These are phyloP conservation scores for Tapera naevia DNA, from an alignment of 2,797 vertebrate genomes.

Conservation along the genomic window DNA sequence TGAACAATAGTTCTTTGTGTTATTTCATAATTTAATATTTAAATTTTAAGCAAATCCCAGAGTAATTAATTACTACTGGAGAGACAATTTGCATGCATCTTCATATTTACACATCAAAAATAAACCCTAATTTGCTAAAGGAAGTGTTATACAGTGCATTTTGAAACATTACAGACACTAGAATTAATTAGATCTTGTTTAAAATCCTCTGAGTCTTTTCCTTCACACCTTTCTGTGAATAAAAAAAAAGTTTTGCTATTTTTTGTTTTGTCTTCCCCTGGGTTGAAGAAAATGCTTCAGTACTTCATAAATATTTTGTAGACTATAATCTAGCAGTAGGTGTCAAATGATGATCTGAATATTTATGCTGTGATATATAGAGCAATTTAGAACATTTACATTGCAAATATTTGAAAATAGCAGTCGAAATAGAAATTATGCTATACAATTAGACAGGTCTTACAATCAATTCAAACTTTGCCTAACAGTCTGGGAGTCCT, in stretches of 20 bases:
- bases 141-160: conserved; percentile 5
- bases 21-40: conserved; percentile 15
- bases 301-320: conserved; percentile 2
- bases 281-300: not conserved
- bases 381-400: conserved; percentile 23
- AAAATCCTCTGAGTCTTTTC: conserved; percentile 50
- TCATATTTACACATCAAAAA: conserved; percentile 54
- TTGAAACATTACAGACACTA: not conserved
- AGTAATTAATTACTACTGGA: conserved; percentile 47
- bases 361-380: conserved; percentile 10
- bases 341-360: conserved; percentile 32
- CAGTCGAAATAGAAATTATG: conserved; percentile 2
- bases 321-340: conserved; percentile 7
- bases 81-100: conserved; percentile 45
- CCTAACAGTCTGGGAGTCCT: not conserved
- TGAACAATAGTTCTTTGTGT: not conserved
- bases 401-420: not conserved
- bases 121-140: conserved; percentile 52
- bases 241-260: not conserved
- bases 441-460: not conserved
- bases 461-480: conserved; percentile 3
- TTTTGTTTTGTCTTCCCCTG: conserved; percentile 32
- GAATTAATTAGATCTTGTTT: conserved; percentile 62
- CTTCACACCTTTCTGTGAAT: conserved; percentile 38
- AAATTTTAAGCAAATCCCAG: conserved; percentile 32